A percentile compares a stretch with the other conserved stretches of the same genome.
phyloP scores from a whole-genome alignment of 2,113 vertebrate genomes.

The Picathartes gymnocephalus region DNA sequence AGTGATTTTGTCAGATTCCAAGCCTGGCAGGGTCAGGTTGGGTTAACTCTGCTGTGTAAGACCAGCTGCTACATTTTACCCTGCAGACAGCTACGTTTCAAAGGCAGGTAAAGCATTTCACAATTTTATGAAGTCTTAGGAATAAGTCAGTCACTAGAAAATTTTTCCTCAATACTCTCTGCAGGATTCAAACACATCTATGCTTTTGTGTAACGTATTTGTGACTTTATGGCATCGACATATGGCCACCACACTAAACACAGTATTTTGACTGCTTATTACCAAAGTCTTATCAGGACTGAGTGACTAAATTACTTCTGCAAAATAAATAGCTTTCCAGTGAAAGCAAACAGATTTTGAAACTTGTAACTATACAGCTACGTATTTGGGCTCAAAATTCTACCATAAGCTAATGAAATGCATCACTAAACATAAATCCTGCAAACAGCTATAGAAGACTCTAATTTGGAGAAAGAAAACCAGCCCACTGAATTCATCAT shows the following conservation, averaged over 20 bases:
- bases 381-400: not conserved
- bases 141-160: not conserved
- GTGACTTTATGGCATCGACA: not conserved
- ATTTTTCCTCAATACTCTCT: not conserved
- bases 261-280: not conserved
- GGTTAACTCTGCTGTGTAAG: not conserved
- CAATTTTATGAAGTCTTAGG: not conserved
- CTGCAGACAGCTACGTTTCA: not conserved
- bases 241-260: not conserved
- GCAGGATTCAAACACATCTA: not conserved
- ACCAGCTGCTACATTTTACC: not conserved
- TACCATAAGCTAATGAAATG: not conserved
- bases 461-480: not conserved
- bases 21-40: not conserved
- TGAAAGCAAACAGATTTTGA: not conserved
- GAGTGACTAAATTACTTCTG: not conserved
- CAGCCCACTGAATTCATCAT: not conserved
- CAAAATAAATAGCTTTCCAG: not conserved
- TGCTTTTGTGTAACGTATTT: not conserved
- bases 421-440: not conserved
- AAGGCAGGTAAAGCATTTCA: not conserved
- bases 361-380: not conserved
- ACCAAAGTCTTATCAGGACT: not conserved
- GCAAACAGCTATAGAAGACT: not conserved
- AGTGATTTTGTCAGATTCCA: not conserved